These are phyloP conservation scores for Bombus balteatus DNA, from an alignment of 1,140 invertebrate genomes.

Conservation along the genomic window DNA sequence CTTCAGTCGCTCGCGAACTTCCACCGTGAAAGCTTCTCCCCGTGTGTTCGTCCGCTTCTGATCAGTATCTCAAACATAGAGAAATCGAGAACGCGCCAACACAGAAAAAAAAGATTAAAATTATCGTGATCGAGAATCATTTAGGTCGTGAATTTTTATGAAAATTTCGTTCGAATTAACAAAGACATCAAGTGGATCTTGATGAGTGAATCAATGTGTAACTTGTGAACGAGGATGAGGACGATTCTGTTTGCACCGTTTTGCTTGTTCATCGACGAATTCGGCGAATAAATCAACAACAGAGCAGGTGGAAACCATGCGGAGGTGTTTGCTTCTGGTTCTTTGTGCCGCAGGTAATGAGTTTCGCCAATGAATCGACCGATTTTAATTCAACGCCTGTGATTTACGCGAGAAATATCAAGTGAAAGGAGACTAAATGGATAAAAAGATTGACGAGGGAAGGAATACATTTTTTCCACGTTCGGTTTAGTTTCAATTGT, in stretches of 20 bases:
- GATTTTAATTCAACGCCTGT: not conserved
- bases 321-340: slow-evolving; percentile 64
- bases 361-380: slow-evolving; percentile 21
- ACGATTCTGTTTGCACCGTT: slow-evolving; percentile 41
- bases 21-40: slow-evolving; percentile 68
- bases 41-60: not conserved
- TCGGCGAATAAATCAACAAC: slow-evolving; percentile 53
- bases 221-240: slow-evolving; percentile 60
- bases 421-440: not conserved
- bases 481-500: not conserved
- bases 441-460: not conserved
- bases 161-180: not conserved
- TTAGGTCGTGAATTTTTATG: not conserved
- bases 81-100: not conserved
- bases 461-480: not conserved
- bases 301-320: slow-evolving; percentile 59
- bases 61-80: not conserved
- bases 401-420: not conserved
- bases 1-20: slow-evolving; percentile 77
- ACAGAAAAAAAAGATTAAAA: not conserved
- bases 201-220: slow-evolving; percentile 7
- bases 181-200: not conserved
- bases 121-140: not conserved
- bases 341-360: slow-evolving; percentile 72
- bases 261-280: slow-evolving; percentile 30